phyloP scores from a whole-genome alignment of 2,888 invertebrate species.

The Calameuta idolon region DNA sequence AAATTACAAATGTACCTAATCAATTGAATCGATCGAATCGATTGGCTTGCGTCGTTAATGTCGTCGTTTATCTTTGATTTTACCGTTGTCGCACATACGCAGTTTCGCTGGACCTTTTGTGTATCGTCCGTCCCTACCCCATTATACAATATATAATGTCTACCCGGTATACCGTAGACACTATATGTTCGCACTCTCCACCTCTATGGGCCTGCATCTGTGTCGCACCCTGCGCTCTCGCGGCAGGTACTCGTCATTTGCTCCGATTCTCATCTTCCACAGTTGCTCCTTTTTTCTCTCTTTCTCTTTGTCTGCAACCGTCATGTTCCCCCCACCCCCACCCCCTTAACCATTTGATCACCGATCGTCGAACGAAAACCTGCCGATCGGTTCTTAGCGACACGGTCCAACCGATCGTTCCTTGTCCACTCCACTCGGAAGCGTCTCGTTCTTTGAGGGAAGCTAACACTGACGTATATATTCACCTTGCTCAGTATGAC shows the following conservation, averaged over 20 bases:
- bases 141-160: too few relatives aligned
- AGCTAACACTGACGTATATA: conserved; percentile 67
- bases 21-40: background rate
- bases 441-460: conserved; percentile 19
- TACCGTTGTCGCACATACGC: background rate
- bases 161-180: too few relatives aligned
- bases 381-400: conserved; percentile 25
- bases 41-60: background rate
- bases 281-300: background rate
- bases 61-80: background rate
- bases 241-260: too few relatives aligned
- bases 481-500: conserved; percentile 68
- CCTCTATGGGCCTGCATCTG: too few relatives aligned
- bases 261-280: too few relatives aligned
- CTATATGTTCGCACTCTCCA: too few relatives aligned
- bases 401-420: conserved; percentile 23
- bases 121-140: background rate
- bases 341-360: too few relatives aligned
- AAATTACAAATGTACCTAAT: too few relatives aligned
- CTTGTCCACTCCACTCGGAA: too few relatives aligned
- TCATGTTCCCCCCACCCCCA: too few relatives aligned
- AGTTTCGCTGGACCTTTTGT: background rate
- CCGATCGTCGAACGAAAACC: background rate
- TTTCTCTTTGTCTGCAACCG: background rate
- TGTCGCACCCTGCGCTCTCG: too few relatives aligned